Percentiles rank a stretch among this genome's conserved stretches.
Evolutionary conservation across 2,113 vertebrate species (phyloP).

Genomic region (Microcebus lehilahytsara): DNA sequence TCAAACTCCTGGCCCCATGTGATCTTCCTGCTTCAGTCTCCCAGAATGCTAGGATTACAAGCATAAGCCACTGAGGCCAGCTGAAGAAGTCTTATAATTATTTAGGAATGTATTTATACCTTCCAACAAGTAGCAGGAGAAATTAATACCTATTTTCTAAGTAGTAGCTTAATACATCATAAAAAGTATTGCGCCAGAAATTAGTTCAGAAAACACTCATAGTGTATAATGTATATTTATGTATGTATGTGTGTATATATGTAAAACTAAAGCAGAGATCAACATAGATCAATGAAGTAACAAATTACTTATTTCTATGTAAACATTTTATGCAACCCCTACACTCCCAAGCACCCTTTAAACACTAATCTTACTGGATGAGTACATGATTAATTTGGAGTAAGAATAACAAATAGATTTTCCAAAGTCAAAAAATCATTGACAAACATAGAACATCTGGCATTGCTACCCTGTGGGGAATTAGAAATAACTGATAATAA

Average conservation of each 20-base stretch:
- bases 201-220: not conserved
- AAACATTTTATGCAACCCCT: not conserved
- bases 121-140: not conserved
- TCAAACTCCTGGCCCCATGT: no score
- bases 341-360: not conserved
- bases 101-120: not conserved
- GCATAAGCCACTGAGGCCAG: no score
- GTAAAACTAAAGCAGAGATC: not conserved
- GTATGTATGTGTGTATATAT: not conserved
- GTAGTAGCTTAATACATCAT: not conserved
- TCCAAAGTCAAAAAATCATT: not conserved
- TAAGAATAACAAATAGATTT: not conserved
- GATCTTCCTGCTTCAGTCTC: no score
- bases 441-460: not conserved
- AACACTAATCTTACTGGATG: not conserved
- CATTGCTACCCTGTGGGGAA: not conserved
- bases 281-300: not conserved
- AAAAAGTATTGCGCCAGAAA: not conserved
- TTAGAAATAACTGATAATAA: not conserved
- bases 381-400: not conserved
- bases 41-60: no score
- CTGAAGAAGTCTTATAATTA: not conserved
- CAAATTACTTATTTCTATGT: not conserved
- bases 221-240: not conserved
- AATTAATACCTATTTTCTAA: not conserved